Evolutionary conservation across 2,113 vertebrate species (phyloP), one percentile per base, ranked within the genome.

Genomic region (Toxostoma redivivum): DNA sequence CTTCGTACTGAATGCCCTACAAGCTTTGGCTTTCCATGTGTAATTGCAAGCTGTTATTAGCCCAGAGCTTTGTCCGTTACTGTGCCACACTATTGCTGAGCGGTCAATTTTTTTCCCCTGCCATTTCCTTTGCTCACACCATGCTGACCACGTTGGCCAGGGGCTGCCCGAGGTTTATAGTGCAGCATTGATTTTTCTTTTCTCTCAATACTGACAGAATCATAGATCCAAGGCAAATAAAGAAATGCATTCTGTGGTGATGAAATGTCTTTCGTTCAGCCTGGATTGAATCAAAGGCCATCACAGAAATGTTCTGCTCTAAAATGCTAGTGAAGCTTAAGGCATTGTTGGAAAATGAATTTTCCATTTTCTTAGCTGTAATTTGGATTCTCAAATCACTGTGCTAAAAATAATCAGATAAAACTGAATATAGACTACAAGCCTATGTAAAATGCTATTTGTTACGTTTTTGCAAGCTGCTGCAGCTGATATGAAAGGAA

Each of bases 141-240:
- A 97, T 97, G 98, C 97, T 98, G 98, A 98, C 98, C 98, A 98
- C 96, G 96, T 98, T 98, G 98, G 98, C 98, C 98, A 98, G 97
- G 98, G 98, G 98, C 98, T 91, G 98, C 97, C 98, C 93, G 92
- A 98, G 98, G 98, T 98, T 98, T 98, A 98, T 98, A 98, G 98
- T 98, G 98, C 97, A 98, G 97, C 98, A 99, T 99, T 99, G 98
- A 99, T 99, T 99, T 99, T 98, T 98, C 98, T 99, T 99, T 99
- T 98, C 98, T 98, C 98, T 98, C 98, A 98, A 99, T 99, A 98
- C 98, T 99, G 99, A 99, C 99, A 99, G 99, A 99, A 99, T 99
- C 99, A 99, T 99, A 99, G 98, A 99, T 98, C 99, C 98, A 98
- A 99, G 98, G 98, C 98, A 99, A 99, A 99, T 99, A 99, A 99